Evolutionary conservation across 2,797 vertebrate species (phyloP), one percentile per base, ranked within the genome.

Genomic region (Xenopus petersii): DNA sequence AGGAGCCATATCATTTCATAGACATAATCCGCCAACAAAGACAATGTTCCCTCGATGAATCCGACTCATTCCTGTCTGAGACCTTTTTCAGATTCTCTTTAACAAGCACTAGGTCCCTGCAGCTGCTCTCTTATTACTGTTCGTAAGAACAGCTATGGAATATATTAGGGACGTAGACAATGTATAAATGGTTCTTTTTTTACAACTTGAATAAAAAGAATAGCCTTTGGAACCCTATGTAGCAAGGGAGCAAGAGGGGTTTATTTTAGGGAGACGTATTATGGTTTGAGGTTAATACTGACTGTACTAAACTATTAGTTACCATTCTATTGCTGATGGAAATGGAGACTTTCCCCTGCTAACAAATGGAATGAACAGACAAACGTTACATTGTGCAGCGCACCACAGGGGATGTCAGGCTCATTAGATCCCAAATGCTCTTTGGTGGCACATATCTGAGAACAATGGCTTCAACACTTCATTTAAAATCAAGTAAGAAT

Each of bases 211-310:
- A 56, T 51, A 36, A 69, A 58, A 21, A 56, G 12, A 17, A 12
- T 55, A 69, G 51, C 67, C 51, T 69, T 58, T 62, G 26, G 24
- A 24, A 9, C 17, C 11, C 24, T 15, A 17, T 15, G 65, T 21
- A 69, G 15, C 54, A 56, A 24, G 56, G 26, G 67, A 69, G 54
- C 67, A 69, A 56, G n/a, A 36, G 30, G n/a, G 51, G 67, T 58
- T 69, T 69, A 69, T 4, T 30, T 12, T 26, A 42, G 30, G 26
- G 11, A 69, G 54, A 69, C 51, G 2, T 26, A 42, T 68, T 68
- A 69, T 56, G 67, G 67, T 16, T 58, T 16, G 12, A 24, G 67
- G 51, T 69, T 69, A 69, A 69, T 33, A 56, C 51, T 69, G 54
- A 10, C 24, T 15, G 30, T 69, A 58, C 33, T 58, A 56, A 69